Evolutionary conservation across 1,140 invertebrate genomes (phyloP).

Genomic region (Tyrophagus putrescentiae): DNA sequence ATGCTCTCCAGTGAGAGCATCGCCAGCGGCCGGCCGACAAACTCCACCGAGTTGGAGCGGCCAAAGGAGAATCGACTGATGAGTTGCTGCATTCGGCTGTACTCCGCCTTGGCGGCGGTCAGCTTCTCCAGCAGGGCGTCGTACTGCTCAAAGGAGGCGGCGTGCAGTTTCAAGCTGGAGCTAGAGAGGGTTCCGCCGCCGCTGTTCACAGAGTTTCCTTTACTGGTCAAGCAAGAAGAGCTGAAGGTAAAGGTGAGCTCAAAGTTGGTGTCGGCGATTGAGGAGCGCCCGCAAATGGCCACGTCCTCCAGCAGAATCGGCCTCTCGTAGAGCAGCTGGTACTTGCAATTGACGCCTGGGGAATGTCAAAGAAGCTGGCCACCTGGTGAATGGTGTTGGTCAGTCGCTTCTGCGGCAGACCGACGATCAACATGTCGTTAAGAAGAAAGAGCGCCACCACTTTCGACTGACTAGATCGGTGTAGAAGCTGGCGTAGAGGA

Average conservation of each 20-base stretch:
- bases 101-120: no score
- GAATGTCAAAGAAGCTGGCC: not conserved
- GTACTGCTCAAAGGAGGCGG: not conserved
- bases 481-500: not conserved
- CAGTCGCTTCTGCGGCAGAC: not conserved
- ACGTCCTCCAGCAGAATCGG: not conserved
- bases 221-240: no score
- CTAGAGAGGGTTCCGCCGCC: no score
- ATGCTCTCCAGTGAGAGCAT: slow-evolving; percentile 2
- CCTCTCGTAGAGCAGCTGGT: not conserved
- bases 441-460: not conserved
- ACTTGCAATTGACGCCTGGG: not conserved
- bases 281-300: not conserved
- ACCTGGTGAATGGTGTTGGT: not conserved
- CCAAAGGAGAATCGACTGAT: no score
- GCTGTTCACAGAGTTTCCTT: no score
- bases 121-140: no score
- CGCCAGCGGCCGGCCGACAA: not conserved
- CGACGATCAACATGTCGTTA: not conserved
- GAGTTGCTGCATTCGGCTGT: no score
- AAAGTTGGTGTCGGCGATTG: not conserved
- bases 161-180: not conserved
- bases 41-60: no score
- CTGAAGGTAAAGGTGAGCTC: not conserved
- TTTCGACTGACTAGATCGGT: not conserved